These are phyloP conservation scores for Periophthalmus modestus DNA, from an alignment of 2,113 vertebrate species.

Conservation along the genomic window DNA sequence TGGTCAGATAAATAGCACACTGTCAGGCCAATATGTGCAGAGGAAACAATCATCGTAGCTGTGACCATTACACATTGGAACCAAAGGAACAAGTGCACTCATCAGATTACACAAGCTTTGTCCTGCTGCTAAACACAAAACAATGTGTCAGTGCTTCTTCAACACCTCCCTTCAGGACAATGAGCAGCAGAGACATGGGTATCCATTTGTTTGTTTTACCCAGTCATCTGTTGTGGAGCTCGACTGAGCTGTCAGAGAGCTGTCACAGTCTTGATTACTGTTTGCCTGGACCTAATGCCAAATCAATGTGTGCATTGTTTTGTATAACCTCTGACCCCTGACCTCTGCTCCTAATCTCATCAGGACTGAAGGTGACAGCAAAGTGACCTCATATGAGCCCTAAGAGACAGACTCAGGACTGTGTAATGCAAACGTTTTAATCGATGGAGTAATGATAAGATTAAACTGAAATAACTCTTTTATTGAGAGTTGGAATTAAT, in stretches of 20 bases:
- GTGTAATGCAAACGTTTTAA: not conserved
- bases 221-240: not conserved
- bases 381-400: not conserved
- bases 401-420: not conserved
- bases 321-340: not conserved
- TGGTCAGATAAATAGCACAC: constrained; percentile 32
- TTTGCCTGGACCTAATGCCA: not conserved
- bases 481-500: not conserved
- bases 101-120: not conserved
- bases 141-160: not conserved
- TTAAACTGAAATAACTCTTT: not conserved
- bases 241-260: not conserved
- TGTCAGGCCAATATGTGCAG: constrained; percentile 20
- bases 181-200: too few species aligned
- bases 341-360: constrained; percentile 6
- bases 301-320: constrained; percentile 13
- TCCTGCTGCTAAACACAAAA: not conserved
- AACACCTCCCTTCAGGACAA: not conserved
- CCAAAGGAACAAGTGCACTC: not conserved
- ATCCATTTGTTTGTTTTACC: not conserved
- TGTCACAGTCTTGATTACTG: not conserved
- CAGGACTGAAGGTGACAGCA: not conserved
- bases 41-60: constrained; percentile 20
- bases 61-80: constrained; percentile 6
- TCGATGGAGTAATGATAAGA: not conserved